Conservation (phyloP, 2,797 vertebrate genomes). For the Enteromius fasciolatus region DNA sequence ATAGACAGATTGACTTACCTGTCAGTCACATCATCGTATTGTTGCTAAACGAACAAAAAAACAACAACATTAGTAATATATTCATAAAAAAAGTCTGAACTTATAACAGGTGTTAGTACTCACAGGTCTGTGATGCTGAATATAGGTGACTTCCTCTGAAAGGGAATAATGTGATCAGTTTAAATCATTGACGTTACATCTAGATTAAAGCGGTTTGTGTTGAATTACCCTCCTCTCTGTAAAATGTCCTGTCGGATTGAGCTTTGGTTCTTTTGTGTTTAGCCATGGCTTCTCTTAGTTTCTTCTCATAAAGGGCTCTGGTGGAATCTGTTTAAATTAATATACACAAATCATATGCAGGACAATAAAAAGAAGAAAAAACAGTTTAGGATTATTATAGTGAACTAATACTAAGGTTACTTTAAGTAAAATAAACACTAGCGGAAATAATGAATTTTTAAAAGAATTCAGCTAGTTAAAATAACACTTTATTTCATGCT, state of each 20-base stretch:
- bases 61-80: background rate
- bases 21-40: constrained; percentile 52
- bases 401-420: background rate
- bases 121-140: constrained; percentile 69
- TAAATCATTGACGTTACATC: background rate
- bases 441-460: background rate
- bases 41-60: constrained; percentile 61
- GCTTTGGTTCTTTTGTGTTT: constrained; percentile 59
- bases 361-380: constrained; percentile 10
- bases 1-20: constrained; percentile 60
- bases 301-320: constrained; percentile 77
- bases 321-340: constrained; percentile 66
- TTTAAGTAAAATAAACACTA: background rate
- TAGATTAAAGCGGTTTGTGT: background rate
- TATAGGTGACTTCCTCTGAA: constrained; percentile 73
- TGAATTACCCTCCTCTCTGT: constrained; percentile 71
- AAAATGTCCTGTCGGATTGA: constrained; percentile 70
- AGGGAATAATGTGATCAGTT: constrained; percentile 60
- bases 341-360: constrained; percentile 37
- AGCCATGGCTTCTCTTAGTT: constrained; percentile 76
- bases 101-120: constrained; percentile 56
- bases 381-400: background rate
- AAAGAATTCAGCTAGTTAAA: background rate
- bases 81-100: background rate
- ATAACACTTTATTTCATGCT: background rate